Base-by-base conservation (phyloP, 1,140 invertebrate species). In the Camponotus floridanus region DNA sequence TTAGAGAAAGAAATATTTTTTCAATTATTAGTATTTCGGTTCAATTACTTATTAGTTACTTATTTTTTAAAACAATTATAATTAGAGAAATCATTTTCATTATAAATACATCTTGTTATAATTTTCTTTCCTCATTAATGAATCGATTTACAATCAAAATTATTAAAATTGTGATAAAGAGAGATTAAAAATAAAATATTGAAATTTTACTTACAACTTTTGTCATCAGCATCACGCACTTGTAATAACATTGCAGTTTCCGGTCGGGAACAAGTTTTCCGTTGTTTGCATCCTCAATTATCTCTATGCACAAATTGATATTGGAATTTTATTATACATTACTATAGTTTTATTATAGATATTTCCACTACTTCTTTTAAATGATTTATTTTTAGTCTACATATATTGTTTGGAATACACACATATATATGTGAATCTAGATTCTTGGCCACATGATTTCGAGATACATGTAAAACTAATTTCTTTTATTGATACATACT, bases 181-280 rank as follows among this genome's bases (percentile, higher is more conserved):
- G 36, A 57, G 5, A 36, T n/a, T 33, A 48, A 48, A 7, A 48
- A 15, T 7, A 18, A 31, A 62, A 26, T 21, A 8, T 0, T 71
- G 1, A 42, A 59, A 31, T 48, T 51, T 59, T 67, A 87, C 61
- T 91, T 64, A 92, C 92, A 1, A 67, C n/a, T 86, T 92, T 91
- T n/a, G 85, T 87, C n/a, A 76, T 59, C 5, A 48, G 21, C 11
- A 92, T 0, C n/a, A 92, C 26, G 67, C 92, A 92, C 42, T 71
- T 91, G 5, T 79, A 85, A 21, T 91, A 92, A 79, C 92, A 92
- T 59, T 79, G 55, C 2, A 91, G 36, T 7, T 42, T 74, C 4
- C 84, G 86, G n/a, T 92, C 91, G 0, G 76, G 36, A 15, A 62
- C 73, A 31, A 91, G 91, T 31, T 90, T 86, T 6, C 90, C 90